Percentiles rank a stretch among this genome's conserved stretches.
Evolutionary conservation across 2,888 invertebrate species (phyloP).

Genomic region (Phymatocera aterrima): DNA sequence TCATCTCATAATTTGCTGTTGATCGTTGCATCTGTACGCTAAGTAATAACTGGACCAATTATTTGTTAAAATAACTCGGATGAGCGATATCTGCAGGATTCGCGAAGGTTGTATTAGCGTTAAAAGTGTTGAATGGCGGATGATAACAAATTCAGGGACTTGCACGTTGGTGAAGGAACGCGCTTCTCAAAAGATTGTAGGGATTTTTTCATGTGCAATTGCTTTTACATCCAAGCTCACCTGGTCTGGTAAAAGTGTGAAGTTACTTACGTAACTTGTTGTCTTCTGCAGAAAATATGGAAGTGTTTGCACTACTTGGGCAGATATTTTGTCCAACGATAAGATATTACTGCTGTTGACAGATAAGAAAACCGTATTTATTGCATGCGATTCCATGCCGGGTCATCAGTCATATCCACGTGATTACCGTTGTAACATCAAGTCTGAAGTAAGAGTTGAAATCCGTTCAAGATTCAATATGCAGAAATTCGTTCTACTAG

Average conservation of each 20-base stretch:
- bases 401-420: conserved; percentile 33
- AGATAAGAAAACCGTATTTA: conserved; percentile 24
- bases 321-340: background rate
- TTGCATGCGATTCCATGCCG: conserved; percentile 6
- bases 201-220: background rate
- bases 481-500: conserved; percentile 46
- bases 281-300: conserved; percentile 11
- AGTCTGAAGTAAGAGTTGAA: conserved; percentile 18
- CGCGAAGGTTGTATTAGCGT: background rate
- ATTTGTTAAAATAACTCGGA: too few species aligned
- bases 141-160: background rate
- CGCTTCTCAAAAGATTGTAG: background rate
- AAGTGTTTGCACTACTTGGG: background rate
- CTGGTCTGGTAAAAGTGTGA: background rate
- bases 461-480: conserved; percentile 30
- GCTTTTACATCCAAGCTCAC: background rate
- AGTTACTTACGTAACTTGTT: conserved; percentile 28
- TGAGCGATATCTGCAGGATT: background rate
- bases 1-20: too few species aligned
- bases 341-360: background rate
- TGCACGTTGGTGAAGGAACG: background rate
- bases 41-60: too few species aligned
- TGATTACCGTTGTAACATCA: conserved; percentile 6
- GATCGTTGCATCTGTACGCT: too few species aligned
- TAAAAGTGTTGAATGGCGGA: background rate